A percentile compares a stretch with the other conserved stretches of the same genome.
Evolutionary conservation across 2,888 invertebrate species (phyloP).

Genomic region (Nomada flava): DNA sequence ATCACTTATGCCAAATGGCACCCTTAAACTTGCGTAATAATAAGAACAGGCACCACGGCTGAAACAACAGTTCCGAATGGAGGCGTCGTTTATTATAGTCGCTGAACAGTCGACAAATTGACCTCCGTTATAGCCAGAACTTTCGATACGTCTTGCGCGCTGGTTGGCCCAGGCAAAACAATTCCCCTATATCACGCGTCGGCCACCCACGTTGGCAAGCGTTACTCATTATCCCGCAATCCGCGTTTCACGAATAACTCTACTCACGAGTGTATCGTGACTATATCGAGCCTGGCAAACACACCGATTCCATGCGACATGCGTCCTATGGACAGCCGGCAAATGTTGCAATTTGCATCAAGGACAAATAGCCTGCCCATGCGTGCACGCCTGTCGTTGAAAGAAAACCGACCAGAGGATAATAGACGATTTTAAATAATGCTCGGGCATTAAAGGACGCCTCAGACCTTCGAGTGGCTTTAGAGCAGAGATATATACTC

Average conservation of each 20-base stretch:
- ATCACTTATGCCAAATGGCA: neutral
- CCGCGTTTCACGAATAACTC: slow-evolving; percentile 7
- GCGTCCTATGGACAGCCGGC: too few relatives aligned
- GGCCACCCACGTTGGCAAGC: slow-evolving; percentile 9
- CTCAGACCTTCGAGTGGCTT: slow-evolving; percentile 13
- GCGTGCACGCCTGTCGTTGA: neutral
- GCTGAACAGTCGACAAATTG: slow-evolving; percentile 4
- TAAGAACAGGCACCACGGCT: neutral
- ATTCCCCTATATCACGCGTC: slow-evolving; percentile 5
- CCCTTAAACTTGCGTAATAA: slow-evolving; percentile 7
- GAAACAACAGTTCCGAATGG: neutral
- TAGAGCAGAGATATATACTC: slow-evolving; percentile 10
- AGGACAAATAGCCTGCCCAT: neutral
- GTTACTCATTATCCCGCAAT: slow-evolving; percentile 17
- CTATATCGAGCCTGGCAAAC: neutral
- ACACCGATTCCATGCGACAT: neutral
- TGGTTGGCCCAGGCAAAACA: slow-evolving; percentile 5
- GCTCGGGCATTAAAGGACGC: slow-evolving; percentile 4
- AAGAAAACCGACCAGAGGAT: neutral
- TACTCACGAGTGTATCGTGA: neutral
- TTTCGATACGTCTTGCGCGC: slow-evolving; percentile 9
- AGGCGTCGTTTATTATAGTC: slow-evolving; percentile 4
- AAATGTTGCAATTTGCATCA: neutral
- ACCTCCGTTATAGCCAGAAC: neutral
- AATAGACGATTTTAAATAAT: slow-evolving; percentile 46